Conservation (phyloP, 2,113 vertebrate species). For the Mus spicilegus region DNA sequence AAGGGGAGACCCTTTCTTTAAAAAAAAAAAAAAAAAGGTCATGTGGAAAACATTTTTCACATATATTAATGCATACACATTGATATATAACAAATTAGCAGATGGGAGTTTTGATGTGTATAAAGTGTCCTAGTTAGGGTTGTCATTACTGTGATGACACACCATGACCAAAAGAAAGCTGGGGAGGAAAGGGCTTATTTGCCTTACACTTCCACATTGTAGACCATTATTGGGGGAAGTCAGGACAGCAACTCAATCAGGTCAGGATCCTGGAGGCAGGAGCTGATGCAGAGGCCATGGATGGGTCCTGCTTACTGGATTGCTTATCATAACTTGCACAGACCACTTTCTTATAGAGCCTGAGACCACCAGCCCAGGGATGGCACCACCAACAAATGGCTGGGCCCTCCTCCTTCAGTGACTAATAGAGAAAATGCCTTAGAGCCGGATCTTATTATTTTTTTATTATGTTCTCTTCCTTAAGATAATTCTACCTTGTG, state of each 20-base stretch:
- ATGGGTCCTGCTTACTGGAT: neutral
- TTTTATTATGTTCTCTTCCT: neutral
- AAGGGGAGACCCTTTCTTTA: neutral
- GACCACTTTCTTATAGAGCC: neutral
- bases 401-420: too few relatives aligned
- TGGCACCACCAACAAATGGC: neutral
- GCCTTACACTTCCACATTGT: neutral
- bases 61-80: neutral
- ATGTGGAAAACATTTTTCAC: neutral
- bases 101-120: constrained; percentile 3
- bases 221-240: neutral
- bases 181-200: neutral
- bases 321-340: neutral
- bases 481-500: neutral
- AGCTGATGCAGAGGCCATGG: neutral
- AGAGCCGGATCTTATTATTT: neutral
- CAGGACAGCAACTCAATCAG: neutral
- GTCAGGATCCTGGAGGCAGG: neutral
- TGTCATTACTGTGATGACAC: neutral
- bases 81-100: neutral
- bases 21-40: neutral
- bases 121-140: neutral
- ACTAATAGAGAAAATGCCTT: neutral
- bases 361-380: neutral
- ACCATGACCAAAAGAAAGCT: neutral